Evolutionary conservation across 2,888 invertebrate species (phyloP).

Genomic region (Stenichneumon culpator): DNA sequence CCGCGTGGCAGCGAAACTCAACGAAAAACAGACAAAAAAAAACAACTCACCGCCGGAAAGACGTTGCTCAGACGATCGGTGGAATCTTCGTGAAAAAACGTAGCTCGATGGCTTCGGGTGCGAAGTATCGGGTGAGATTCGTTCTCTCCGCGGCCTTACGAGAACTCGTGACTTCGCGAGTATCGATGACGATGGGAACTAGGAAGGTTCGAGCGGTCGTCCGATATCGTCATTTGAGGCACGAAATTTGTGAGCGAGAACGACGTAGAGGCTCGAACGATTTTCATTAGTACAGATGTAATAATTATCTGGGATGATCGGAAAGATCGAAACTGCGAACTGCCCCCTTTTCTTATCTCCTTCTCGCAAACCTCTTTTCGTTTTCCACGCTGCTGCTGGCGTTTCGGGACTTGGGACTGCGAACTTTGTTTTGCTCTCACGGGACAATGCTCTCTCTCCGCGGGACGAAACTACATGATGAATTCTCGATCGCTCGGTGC

Average conservation of each 20-base stretch:
- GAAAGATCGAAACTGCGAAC: not conserved
- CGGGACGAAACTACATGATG: slow-evolving; percentile 13
- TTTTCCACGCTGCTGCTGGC: not conserved
- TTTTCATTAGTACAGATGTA: slow-evolving; percentile 9
- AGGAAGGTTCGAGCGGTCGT: slow-evolving; percentile 16
- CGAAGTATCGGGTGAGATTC: slow-evolving; percentile 5
- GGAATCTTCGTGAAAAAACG: not conserved
- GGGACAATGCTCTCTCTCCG: not conserved
- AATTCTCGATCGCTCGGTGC: slow-evolving; percentile 29
- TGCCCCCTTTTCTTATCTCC: not conserved
- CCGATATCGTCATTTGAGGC: slow-evolving; percentile 22
- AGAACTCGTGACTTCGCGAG: slow-evolving; percentile 47
- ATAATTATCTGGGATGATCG: slow-evolving; percentile 3
- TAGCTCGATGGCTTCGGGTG: not conserved
- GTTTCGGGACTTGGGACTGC: not conserved
- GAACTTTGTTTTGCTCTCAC: not conserved
- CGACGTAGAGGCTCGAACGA: not conserved
- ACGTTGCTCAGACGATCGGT: not conserved
- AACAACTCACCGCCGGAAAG: not conserved
- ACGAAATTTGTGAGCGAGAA: slow-evolving; percentile 10
- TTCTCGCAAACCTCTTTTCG: not conserved
- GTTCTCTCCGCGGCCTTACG: not conserved
- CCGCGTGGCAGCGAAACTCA: not conserved
- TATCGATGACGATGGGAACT: slow-evolving; percentile 5
- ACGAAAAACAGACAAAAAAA: not conserved